Percentiles rank a stretch among this genome's conserved stretches.
phyloP scores from a whole-genome alignment of 2,113 vertebrate species.

The Gobius niger region DNA sequence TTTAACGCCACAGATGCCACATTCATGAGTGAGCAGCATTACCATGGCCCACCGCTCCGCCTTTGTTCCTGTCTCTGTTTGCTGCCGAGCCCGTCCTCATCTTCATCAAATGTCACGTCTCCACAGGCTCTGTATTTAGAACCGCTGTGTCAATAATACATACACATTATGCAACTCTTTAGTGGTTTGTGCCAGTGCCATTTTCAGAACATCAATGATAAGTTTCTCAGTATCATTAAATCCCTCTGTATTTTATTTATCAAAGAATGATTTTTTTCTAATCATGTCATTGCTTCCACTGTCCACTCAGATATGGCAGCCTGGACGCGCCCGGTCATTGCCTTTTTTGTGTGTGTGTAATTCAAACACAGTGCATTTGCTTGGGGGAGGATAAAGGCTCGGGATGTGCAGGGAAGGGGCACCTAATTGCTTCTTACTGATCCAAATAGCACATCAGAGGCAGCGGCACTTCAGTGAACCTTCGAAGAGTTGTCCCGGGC shows the following conservation, averaged over 20 bases:
- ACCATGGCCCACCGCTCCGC: slow-evolving; percentile 51
- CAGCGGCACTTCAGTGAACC: slow-evolving; percentile 75
- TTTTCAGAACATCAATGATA: neutral
- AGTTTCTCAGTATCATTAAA: neutral
- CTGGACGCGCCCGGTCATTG: slow-evolving; percentile 11
- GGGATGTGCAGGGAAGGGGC: slow-evolving; percentile 71
- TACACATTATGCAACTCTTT: slow-evolving; percentile 61
- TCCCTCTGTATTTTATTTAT: neutral
- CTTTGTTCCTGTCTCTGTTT: slow-evolving; percentile 72
- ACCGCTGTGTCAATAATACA: slow-evolving; percentile 76
- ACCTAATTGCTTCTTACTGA: slow-evolving; percentile 80
- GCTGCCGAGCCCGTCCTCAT: slow-evolving; percentile 58
- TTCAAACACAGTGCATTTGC: slow-evolving; percentile 20
- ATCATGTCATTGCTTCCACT: neutral
- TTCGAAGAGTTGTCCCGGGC: slow-evolving; percentile 67
- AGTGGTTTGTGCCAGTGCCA: slow-evolving; percentile 21
- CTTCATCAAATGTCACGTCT: slow-evolving; percentile 77
- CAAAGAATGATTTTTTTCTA: neutral
- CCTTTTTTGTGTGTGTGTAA: slow-evolving; percentile 25
- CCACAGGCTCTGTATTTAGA: slow-evolving; percentile 67
- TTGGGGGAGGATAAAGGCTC: slow-evolving; percentile 49
- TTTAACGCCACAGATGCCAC: slow-evolving; percentile 54
- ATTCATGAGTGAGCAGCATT: slow-evolving; percentile 70
- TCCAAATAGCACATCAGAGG: slow-evolving; percentile 81
- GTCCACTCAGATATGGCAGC: neutral